Conservation (phyloP, 2,888 invertebrate species). For the Morinoia aosen region DNA sequence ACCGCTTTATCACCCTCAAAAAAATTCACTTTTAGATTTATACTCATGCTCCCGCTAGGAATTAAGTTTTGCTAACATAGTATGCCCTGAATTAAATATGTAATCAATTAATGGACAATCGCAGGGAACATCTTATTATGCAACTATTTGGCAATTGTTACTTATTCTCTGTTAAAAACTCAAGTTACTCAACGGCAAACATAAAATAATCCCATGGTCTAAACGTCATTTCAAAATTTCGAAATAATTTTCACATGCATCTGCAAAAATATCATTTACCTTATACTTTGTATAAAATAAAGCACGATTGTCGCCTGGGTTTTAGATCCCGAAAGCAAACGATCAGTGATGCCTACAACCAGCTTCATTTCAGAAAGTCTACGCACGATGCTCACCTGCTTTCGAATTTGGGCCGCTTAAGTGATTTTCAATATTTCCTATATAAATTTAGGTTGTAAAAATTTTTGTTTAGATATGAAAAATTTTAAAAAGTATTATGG, state of each 20-base stretch:
- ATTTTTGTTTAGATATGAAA: no score
- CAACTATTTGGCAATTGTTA: neutral
- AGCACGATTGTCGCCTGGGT: neutral
- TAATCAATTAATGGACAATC: no score
- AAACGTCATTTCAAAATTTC: neutral
- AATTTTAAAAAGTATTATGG: no score
- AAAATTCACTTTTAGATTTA: no score
- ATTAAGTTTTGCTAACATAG: no score
- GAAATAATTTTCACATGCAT: neutral
- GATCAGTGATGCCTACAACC: neutral
- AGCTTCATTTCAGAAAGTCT: neutral
- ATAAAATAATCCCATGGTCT: neutral
- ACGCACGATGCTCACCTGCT: neutral
- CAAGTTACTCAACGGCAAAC: neutral
- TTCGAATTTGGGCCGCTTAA: neutral
- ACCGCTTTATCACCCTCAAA: no score
- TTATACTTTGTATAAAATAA: neutral
- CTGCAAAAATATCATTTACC: neutral
- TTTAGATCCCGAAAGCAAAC: neutral
- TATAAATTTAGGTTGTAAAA: no score
- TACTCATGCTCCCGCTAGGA: no score
- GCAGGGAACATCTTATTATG: neutral
- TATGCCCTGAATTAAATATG: no score
- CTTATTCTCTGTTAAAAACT: neutral
- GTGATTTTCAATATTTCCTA: neutral